Conservation (phyloP, 1,140 invertebrate genomes). For the Whitmania pigra region DNA sequence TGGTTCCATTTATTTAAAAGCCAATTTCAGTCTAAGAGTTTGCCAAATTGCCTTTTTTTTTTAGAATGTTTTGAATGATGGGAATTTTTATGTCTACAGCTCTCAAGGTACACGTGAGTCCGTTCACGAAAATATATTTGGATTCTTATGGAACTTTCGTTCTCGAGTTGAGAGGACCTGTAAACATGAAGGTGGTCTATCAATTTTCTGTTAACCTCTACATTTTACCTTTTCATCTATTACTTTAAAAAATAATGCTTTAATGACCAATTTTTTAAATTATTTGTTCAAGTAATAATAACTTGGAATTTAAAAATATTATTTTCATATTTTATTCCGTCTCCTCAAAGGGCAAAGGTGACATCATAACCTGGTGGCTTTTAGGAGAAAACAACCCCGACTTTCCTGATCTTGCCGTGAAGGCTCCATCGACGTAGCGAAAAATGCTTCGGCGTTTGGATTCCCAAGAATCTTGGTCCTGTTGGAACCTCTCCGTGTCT, state of each 20-base stretch:
- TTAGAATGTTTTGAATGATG: no score
- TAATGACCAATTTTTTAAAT: not conserved
- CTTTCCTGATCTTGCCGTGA: slow-evolving; percentile 17
- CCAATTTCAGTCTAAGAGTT: no score
- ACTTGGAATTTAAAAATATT: not conserved
- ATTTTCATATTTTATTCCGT: not conserved
- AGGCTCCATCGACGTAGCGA: no score
- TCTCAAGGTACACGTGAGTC: slow-evolving; percentile 84
- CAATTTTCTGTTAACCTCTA: not conserved
- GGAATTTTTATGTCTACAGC: slow-evolving; percentile 45
- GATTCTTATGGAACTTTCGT: slow-evolving; percentile 79
- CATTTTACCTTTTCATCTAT: not conserved
- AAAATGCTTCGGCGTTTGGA: no score
- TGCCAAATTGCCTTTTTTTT: no score
- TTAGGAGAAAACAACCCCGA: slow-evolving; percentile 24
- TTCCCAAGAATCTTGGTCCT: no score
- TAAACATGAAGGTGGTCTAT: slow-evolving; percentile 71
- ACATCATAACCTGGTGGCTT: slow-evolving; percentile 22
- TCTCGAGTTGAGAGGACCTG: slow-evolving; percentile 71
- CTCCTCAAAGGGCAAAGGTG: slow-evolving; percentile 22
- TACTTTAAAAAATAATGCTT: not conserved
- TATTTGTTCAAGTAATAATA: not conserved
- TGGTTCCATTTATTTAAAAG: no score
- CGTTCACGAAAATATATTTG: slow-evolving; percentile 70
- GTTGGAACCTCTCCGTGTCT: no score